Evolutionary conservation across 2,113 vertebrate genomes (phyloP).

Genomic region (Eudyptes chrysolophus): DNA sequence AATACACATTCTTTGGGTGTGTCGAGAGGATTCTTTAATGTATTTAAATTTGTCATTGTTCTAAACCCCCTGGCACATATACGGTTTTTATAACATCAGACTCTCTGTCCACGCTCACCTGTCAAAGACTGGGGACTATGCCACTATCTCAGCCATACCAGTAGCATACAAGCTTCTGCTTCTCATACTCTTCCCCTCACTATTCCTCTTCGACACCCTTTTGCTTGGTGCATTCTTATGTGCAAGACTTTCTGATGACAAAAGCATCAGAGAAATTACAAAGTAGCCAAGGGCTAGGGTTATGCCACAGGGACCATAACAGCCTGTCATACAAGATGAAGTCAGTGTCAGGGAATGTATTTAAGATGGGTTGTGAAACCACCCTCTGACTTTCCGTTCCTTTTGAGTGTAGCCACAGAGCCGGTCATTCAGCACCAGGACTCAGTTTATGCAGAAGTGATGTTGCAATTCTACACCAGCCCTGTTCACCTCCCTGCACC

Average conservation of each 20-base stretch:
- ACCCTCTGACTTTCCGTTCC: not conserved
- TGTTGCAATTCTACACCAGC: not conserved
- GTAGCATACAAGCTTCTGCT: not conserved
- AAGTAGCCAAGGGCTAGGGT: not conserved
- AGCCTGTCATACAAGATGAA: not conserved
- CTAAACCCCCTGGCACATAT: rapidly evolving
- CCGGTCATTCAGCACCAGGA: not conserved
- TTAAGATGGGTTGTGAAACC: not conserved
- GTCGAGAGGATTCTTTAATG: not conserved
- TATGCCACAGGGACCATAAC: not conserved
- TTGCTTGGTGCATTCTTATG: not conserved
- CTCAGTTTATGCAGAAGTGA: not conserved
- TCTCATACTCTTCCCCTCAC: not conserved
- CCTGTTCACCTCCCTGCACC: rapidly evolving
- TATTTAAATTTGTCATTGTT: not conserved
- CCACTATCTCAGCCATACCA: not conserved
- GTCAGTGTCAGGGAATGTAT: not conserved
- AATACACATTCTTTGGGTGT: not conserved
- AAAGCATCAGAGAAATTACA: not conserved
- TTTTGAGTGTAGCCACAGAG: not conserved
- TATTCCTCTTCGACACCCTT: rapidly evolving
- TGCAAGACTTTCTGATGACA: not conserved
- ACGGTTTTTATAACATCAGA: not conserved
- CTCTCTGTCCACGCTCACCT: not conserved
- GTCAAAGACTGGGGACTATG: not conserved